Conservation (phyloP, 2,797 vertebrate species). For the Enteromius trimaculatus region DNA sequence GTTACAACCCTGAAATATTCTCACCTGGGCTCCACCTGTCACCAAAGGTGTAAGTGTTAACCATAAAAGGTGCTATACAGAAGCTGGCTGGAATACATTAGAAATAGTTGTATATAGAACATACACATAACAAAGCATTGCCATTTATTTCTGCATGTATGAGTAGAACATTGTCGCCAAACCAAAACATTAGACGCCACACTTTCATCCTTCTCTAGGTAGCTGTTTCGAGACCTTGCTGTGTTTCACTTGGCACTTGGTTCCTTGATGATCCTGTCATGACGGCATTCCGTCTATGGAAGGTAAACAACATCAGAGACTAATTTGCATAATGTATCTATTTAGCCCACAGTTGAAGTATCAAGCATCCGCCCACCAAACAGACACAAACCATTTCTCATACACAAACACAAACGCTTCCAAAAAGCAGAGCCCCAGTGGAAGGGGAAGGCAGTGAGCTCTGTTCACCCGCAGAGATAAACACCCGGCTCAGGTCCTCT, state of each 20-base stretch:
- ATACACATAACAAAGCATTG: background rate
- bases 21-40: background rate
- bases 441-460: background rate
- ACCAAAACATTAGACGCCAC: background rate
- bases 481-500: constrained; percentile 14
- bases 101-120: background rate
- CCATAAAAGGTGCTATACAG: background rate
- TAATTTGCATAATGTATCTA: constrained; percentile 25
- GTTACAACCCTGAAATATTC: background rate
- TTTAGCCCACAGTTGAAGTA: constrained; percentile 20
- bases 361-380: constrained; percentile 16
- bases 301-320: constrained; percentile 28
- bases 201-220: background rate
- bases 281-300: background rate
- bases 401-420: constrained; percentile 23
- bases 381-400: constrained; percentile 13
- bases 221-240: background rate
- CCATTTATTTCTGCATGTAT: background rate
- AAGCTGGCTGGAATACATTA: background rate
- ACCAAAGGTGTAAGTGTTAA: background rate
- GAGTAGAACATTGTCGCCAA: background rate
- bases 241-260: background rate
- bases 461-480: constrained; percentile 25
- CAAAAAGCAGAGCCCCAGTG: background rate
- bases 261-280: background rate